Evolutionary conservation across 2,113 vertebrate genomes (phyloP), one percentile per base, ranked within the genome.

Genomic region (Cyphomyrus discorhynchus): DNA sequence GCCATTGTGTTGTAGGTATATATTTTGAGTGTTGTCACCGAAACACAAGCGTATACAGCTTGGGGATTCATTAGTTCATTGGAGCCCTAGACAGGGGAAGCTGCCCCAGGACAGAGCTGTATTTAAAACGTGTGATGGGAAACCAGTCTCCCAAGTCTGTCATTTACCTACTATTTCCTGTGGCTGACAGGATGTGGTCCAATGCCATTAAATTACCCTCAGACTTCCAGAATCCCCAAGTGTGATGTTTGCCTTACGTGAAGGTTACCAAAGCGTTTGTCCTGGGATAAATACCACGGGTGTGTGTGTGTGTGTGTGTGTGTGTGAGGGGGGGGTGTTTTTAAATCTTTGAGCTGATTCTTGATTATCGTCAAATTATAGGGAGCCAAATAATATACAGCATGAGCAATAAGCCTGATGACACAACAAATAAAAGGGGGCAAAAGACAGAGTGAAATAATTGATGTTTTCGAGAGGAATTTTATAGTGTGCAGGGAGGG

Each of bases 121-220:
- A 53, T 92, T 93, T 93, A 91, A 90, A 94, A 94, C 47, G 83
- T 93, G 90, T 91, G 92, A 94, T 89, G 90, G 82, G 45, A 90
- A 92, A 49, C 88, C 70, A 91, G 91, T 92, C 92, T 94, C 89
- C 90, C 90, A 93, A 95, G 93, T 93, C 92, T 92, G 83, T 94
- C 90, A 95, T 95, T 96, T 95, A 92, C 92, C 91, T 92, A 93
- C 90, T 82, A 90, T 93, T 94, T 95, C 92, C 94, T 92, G 93
- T 93, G 91, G 47, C 89, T 92, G 91, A 91, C 93, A 92, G 94
- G 95, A 95, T 94, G 93, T 93, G 93, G 90, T 92, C 80, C 47
- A 6, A 92, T 88, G 89, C 31, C 52, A n/a, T 45, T 24, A 74
- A 90, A 90, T 90, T 90, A 89, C 89, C 53, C 49, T 88, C 88